Conservation (phyloP, 2,113 vertebrate species). For the Capra hircus region DNA sequence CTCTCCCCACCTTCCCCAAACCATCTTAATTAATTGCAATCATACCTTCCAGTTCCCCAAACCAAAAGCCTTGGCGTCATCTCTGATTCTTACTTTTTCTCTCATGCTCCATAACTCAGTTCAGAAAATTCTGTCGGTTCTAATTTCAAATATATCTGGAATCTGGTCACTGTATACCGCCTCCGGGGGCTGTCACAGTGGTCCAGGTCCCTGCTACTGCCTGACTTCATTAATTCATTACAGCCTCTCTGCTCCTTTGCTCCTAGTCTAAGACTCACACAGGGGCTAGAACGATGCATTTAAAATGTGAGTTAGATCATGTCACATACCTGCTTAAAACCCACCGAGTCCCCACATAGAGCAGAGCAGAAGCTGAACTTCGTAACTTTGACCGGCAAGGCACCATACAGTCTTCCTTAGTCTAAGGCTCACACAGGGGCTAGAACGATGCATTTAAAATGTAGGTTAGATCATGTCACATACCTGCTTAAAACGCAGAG, state of each 20-base stretch:
- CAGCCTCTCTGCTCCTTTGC: background rate
- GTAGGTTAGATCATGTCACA: background rate
- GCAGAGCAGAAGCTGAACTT: background rate
- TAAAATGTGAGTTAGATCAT: background rate
- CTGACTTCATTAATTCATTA: background rate
- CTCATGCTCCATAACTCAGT: background rate
- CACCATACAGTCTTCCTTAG: background rate
- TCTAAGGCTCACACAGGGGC: background rate
- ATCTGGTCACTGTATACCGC: background rate
- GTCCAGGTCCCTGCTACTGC: background rate
- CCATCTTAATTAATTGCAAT: background rate
- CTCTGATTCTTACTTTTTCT: background rate
- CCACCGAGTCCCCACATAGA: background rate
- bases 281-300: background rate
- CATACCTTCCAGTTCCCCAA: background rate
- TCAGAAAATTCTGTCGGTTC: background rate
- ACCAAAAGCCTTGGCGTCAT: background rate
- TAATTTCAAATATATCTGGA: constrained; percentile 1
- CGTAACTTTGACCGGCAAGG: background rate
- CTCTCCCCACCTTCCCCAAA: background rate
- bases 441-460: background rate
- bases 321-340: background rate
- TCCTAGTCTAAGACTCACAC: background rate
- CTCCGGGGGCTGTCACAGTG: background rate
- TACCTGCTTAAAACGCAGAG: background rate